Percentiles rank a stretch among this genome's conserved stretches.
These are phyloP conservation scores for Zingel zingel DNA, from an alignment of 2,113 vertebrate genomes.

Conservation along the genomic window DNA sequence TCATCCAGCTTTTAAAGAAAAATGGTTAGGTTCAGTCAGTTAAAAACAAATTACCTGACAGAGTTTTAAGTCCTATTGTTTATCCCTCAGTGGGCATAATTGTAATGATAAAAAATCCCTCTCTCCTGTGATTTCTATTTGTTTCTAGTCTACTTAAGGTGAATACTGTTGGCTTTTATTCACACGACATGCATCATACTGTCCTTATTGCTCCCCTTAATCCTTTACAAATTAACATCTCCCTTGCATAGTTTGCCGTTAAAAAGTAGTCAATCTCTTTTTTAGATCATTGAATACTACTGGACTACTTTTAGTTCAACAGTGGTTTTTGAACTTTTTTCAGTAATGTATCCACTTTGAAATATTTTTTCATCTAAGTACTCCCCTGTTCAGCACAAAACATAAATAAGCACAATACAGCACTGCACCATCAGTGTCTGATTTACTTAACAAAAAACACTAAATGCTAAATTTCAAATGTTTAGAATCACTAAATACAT, in stretches of 20 bases:
- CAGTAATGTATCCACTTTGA: no score
- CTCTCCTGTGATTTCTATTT: neutral
- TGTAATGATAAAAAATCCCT: neutral
- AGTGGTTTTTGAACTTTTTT: no score
- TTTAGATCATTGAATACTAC: neutral
- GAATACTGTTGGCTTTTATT: neutral
- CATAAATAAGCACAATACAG: no score
- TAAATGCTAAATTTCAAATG: no score
- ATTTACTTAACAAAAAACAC: no score
- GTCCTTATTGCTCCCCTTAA: neutral
- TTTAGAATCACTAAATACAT: no score
- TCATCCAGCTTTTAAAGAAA: neutral
- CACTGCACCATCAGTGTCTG: no score
- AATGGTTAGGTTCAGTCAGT: neutral
- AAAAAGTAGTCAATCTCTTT: neutral
- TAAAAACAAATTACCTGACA: conserved; percentile 45
- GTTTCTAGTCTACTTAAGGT: neutral
- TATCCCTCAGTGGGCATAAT: neutral
- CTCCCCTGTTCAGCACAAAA: no score
- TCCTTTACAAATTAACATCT: neutral
- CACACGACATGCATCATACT: neutral
- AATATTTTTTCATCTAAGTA: no score
- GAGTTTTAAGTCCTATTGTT: neutral
- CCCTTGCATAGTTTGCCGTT: neutral
- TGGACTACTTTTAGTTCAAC: neutral